A percentile compares a stretch with the other conserved stretches of the same genome.
Evolutionary conservation across 2,888 invertebrate species (phyloP).

Genomic region (Amiota mariae): DNA sequence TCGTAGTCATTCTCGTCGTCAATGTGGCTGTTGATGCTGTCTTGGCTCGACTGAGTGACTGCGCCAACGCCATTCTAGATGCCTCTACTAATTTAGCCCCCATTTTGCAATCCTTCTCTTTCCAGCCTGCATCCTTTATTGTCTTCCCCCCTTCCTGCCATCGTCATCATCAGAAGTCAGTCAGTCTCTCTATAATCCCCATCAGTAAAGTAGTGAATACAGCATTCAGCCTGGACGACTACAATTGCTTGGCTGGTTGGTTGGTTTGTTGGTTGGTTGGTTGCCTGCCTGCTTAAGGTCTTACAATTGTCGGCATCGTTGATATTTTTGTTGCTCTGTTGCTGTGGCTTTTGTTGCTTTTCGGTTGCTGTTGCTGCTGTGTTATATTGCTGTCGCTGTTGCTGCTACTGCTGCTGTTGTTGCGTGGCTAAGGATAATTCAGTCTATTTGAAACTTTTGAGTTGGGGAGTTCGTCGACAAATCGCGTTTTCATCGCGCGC

Average conservation of each 20-base stretch:
- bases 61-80: not conserved
- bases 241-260: slow-evolving; percentile 5
- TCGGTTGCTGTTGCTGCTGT: not conserved
- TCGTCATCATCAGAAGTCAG: not conserved
- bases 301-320: slow-evolving; percentile 1
- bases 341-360: not conserved
- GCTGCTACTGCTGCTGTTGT: slow-evolving; percentile 13
- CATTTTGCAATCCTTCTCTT: too few relatives aligned
- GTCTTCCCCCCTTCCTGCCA: not conserved
- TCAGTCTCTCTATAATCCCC: too few relatives aligned
- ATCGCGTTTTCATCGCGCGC: slow-evolving; percentile 45
- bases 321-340: not conserved
- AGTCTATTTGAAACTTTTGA: slow-evolving; percentile 68
- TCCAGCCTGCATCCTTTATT: not conserved
- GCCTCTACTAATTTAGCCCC: too few relatives aligned
- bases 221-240: not conserved
- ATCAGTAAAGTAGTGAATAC: not conserved
- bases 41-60: slow-evolving; percentile 1
- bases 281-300: not conserved
- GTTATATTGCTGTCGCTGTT: slow-evolving; percentile 3
- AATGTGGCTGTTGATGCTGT: slow-evolving; percentile 15
- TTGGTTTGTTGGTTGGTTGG: not conserved
- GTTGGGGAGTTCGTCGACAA: slow-evolving; percentile 59
- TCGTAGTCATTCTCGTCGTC: slow-evolving; percentile 7
- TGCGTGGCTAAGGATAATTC: slow-evolving; percentile 62